Evolutionary conservation across 2,113 vertebrate genomes (phyloP).

Genomic region (Lampris megalopsis): DNA sequence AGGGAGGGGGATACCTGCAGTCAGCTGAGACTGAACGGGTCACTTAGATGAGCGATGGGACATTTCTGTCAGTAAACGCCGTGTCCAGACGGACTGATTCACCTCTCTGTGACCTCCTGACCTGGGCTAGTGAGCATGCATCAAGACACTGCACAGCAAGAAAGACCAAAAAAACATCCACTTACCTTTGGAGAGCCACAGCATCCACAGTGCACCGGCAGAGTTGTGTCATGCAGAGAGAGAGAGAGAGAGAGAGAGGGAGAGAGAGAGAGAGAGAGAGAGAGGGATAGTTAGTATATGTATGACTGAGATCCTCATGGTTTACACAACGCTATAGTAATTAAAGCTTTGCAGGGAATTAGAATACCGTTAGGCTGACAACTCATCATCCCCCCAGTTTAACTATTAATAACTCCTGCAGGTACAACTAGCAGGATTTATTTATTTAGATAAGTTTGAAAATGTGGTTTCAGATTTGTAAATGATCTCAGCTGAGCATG

Average conservation of each 20-base stretch:
- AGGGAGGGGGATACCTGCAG: no score
- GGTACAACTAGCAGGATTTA: slow-evolving; percentile 30
- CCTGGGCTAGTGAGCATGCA: no score
- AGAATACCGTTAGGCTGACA: background rate
- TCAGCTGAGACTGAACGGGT: no score
- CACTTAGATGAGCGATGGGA: no score
- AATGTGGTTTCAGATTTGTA: no score
- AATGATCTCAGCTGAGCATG: no score
- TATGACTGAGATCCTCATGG: background rate
- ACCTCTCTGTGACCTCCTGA: no score
- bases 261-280: background rate
- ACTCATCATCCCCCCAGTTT: background rate
- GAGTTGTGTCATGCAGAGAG: background rate
- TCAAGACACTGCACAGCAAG: background rate
- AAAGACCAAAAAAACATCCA: slow-evolving; percentile 2
- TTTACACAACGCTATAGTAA: background rate
- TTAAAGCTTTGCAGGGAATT: slow-evolving; percentile 5
- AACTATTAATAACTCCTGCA: slow-evolving; percentile 5
- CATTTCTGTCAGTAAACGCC: no score
- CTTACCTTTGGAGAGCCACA: slow-evolving; percentile 17
- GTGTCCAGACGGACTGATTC: no score
- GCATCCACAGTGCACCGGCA: background rate
- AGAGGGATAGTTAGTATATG: slow-evolving; percentile 25
- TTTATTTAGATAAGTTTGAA: background rate
- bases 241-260: background rate